phyloP scores from a whole-genome alignment of 2,797 vertebrate genomes.

The Chloroceryle inda region DNA sequence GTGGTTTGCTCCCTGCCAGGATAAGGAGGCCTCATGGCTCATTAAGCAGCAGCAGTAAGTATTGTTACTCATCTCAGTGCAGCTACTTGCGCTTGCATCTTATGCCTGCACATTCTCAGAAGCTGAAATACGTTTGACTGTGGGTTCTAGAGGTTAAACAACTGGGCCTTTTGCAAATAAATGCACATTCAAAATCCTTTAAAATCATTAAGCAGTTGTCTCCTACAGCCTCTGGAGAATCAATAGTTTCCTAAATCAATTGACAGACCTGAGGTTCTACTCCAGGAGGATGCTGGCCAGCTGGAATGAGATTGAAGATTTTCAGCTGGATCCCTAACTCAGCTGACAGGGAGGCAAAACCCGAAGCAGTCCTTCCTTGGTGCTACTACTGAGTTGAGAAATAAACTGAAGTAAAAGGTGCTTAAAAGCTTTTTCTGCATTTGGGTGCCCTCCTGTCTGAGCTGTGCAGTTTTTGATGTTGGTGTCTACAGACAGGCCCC shows the following conservation, averaged over 20 bases:
- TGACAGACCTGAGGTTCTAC: background rate
- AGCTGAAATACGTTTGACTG: background rate
- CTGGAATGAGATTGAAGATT: background rate
- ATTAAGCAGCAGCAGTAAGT: background rate
- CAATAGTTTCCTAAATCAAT: background rate
- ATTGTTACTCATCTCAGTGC: background rate
- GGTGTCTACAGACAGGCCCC: background rate
- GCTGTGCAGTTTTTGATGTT: background rate
- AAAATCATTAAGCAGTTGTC: background rate
- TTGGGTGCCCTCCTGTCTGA: background rate
- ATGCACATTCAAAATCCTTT: background rate
- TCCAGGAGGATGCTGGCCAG: background rate
- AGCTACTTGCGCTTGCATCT: background rate
- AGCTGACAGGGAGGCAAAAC: background rate
- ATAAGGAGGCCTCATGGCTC: background rate
- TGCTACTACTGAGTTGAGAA: background rate
- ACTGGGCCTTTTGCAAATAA: background rate
- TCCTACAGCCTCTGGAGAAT: background rate
- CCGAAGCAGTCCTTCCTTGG: background rate
- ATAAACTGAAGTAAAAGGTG: background rate
- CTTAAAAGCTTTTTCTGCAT: conserved; percentile 35
- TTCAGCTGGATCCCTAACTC: background rate
- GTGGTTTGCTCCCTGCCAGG: background rate
- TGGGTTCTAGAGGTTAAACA: background rate
- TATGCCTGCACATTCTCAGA: background rate